Conservation (phyloP, 2,888 invertebrate genomes). For the Tetrapedia diversipes region DNA sequence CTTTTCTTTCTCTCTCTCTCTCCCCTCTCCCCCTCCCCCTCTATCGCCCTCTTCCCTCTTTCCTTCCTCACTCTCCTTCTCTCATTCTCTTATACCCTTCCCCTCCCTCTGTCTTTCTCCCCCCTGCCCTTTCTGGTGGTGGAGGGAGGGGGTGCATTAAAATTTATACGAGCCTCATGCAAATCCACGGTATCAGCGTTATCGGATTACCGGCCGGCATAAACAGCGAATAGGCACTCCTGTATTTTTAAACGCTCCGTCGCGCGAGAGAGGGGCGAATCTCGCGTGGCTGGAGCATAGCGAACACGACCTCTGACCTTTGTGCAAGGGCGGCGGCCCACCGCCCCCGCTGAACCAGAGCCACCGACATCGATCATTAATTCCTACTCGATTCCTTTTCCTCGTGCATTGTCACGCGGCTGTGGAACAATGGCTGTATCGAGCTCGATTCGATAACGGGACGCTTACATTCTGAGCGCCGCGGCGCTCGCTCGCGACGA, state of each 20-base stretch:
- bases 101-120: too few relatives aligned
- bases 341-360: conserved; percentile 16
- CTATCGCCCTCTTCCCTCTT: not conserved
- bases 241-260: conserved; percentile 34
- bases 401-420: conserved; percentile 24
- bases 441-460: conserved; percentile 28
- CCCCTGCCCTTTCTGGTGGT: not conserved
- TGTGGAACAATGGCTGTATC: conserved; percentile 39
- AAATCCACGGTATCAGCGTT: conserved; percentile 36
- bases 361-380: conserved; percentile 44
- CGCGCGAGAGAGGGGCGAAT: conserved; percentile 16
- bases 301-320: conserved; percentile 58
- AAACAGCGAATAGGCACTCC: conserved; percentile 29
- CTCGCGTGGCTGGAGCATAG: conserved; percentile 16
- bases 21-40: too few relatives aligned
- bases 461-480: conserved; percentile 9
- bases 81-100: too few relatives aligned
- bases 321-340: conserved; percentile 38
- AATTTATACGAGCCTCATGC: conserved; percentile 42
- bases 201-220: conserved; percentile 24
- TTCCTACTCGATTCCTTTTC: conserved; percentile 44
- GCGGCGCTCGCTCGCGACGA: not conserved
- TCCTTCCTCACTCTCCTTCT: not conserved
- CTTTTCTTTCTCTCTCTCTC: too few relatives aligned
- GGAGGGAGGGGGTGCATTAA: conserved; percentile 26